Percentiles rank a stretch among this genome's conserved stretches.
These are phyloP conservation scores for Euwallacea fornicatus DNA, from an alignment of 1,140 invertebrate genomes.

Conservation along the genomic window DNA sequence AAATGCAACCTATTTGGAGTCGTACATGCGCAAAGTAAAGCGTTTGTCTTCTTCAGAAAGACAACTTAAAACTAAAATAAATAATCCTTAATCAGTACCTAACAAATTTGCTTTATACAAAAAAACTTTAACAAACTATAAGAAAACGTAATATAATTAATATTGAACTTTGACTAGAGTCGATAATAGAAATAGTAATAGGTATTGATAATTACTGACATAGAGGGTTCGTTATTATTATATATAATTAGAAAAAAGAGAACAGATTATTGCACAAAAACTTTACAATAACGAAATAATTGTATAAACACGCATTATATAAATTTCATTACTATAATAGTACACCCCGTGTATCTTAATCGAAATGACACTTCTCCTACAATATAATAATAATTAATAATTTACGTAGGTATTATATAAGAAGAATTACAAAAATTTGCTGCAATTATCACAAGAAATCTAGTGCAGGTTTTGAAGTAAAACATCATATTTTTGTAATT, in stretches of 20 bases:
- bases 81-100: slow-evolving; percentile 26
- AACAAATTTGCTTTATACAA: slow-evolving; percentile 13
- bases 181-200: not conserved
- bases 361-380: slow-evolving; percentile 37
- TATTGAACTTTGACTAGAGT: slow-evolving; percentile 4
- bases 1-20: no score
- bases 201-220: no score
- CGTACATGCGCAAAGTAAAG: no score
- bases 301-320: slow-evolving; percentile 43
- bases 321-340: slow-evolving; percentile 33
- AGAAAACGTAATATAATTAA: not conserved
- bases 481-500: slow-evolving; percentile 36
- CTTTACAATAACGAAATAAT: slow-evolving; percentile 36
- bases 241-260: slow-evolving; percentile 29
- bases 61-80: not conserved
- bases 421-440: slow-evolving; percentile 41
- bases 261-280: slow-evolving; percentile 40
- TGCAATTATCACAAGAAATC: slow-evolving; percentile 37
- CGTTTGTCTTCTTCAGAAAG: no score
- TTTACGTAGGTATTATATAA: slow-evolving; percentile 33
- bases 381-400: slow-evolving; percentile 18
- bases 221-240: no score
- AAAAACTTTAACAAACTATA: slow-evolving; percentile 19
- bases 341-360: slow-evolving; percentile 17
- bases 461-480: slow-evolving; percentile 21